Percentiles rank a stretch among this genome's conserved stretches.
These are phyloP conservation scores for Eudemis profundana DNA, from an alignment of 2,888 invertebrate genomes.

Conservation along the genomic window DNA sequence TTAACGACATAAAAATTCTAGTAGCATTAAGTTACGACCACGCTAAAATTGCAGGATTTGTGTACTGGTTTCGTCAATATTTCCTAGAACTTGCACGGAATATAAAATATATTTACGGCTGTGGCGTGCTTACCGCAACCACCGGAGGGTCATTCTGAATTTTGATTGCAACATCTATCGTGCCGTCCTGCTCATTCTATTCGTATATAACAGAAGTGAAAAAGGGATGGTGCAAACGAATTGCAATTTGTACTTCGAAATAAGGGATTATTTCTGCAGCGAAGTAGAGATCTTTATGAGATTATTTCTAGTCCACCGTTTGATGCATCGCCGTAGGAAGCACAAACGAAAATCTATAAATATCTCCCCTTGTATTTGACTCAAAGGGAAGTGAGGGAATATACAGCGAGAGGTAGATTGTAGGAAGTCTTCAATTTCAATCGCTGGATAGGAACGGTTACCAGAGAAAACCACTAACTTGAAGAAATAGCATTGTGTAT, in stretches of 20 bases:
- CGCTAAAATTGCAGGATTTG: not conserved
- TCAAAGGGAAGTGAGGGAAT: conserved; percentile 1
- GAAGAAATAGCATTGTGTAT: not conserved
- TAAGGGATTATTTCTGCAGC: too few relatives aligned
- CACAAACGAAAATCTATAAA: conserved; percentile 28
- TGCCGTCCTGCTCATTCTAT: not conserved
- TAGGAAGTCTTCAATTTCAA: conserved; percentile 7
- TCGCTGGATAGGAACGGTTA: not conserved
- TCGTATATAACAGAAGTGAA: not conserved
- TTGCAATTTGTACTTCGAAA: not conserved
- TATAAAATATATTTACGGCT: conserved; percentile 35
- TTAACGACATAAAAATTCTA: not conserved
- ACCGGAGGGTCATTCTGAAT: not conserved
- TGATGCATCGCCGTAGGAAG: conserved; percentile 20
- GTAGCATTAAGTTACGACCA: not conserved
- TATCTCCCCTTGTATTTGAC: conserved; percentile 9
- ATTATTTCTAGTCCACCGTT: conserved; percentile 28
- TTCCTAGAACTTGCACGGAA: conserved; percentile 6
- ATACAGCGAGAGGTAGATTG: not conserved
- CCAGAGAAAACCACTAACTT: not conserved
- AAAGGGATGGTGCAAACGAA: not conserved
- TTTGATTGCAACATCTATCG: not conserved
- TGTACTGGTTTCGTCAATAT: conserved; percentile 23
- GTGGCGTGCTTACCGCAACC: conserved; percentile 7
- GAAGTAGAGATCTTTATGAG: conserved; percentile 9